These are phyloP conservation scores for Tachina grossa DNA, from an alignment of 2,888 invertebrate genomes.

Conservation along the genomic window DNA sequence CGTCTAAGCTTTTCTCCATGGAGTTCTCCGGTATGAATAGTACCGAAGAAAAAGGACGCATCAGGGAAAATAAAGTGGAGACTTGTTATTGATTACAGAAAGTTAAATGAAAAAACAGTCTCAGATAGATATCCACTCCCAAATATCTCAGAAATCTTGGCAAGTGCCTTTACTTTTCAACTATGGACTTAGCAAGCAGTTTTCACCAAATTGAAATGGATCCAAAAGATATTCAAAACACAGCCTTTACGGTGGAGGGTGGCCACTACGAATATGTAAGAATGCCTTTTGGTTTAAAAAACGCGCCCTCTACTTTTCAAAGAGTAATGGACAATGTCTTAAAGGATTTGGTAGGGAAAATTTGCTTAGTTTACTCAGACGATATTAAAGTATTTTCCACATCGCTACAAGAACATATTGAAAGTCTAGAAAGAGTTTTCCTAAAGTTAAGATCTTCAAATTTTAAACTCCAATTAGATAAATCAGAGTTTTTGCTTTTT, in stretches of 20 bases:
- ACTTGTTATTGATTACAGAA: background rate
- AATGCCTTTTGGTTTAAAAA: background rate
- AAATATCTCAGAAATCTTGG: no score
- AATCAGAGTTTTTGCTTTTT: constrained; percentile 3
- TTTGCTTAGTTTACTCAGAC: no score
- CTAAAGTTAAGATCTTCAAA: no score
- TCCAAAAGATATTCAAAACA: background rate
- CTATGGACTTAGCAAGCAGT: background rate
- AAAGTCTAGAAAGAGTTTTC: no score
- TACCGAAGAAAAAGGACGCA: background rate
- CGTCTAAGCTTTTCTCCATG: background rate
- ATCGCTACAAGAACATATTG: no score
- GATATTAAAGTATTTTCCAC: no score
- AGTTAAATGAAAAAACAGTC: background rate
- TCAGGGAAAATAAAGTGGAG: background rate
- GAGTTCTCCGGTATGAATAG: background rate
- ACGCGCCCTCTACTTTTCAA: no score
- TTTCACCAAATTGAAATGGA: constrained; percentile 4
- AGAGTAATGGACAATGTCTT: no score
- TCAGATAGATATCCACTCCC: background rate
- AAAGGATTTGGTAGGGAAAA: no score
- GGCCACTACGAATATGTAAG: background rate
- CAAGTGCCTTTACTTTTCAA: background rate
- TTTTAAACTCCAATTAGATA: no score
- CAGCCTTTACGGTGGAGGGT: background rate